Conservation (phyloP, 2,888 invertebrate species). For the Drosophila buzzatii region DNA sequence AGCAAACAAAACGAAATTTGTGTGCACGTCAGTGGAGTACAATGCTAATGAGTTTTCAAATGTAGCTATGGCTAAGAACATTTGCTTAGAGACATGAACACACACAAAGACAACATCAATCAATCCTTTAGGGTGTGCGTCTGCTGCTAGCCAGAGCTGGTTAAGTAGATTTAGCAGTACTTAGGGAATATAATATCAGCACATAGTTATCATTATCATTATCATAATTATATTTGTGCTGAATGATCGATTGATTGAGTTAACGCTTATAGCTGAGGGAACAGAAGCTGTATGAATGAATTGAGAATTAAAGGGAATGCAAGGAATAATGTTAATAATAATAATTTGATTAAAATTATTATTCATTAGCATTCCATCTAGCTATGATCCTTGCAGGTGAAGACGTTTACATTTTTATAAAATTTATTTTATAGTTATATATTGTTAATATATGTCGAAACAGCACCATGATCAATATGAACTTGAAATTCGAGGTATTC, state of each 20-base stretch:
- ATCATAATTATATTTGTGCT: neutral
- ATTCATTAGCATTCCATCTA: neutral
- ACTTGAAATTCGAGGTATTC: too few species aligned
- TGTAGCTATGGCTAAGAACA: conserved; percentile 2
- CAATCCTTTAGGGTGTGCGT: conserved; percentile 13
- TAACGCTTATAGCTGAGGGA: neutral
- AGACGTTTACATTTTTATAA: too few species aligned
- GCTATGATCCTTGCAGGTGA: too few species aligned
- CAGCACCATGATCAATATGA: too few species aligned
- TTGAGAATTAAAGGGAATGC: too few species aligned
- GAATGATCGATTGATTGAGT: neutral
- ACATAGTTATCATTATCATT: neutral
- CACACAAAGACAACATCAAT: conserved; percentile 17
- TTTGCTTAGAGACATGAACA: neutral
- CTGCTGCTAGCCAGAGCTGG: neutral
- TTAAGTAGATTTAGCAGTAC: neutral
- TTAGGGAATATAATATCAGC: neutral
- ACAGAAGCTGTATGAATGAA: neutral
- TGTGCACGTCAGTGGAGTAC: conserved; percentile 2
- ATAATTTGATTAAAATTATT: neutral
- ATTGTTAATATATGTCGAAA: too few species aligned
- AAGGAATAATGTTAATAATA: neutral
- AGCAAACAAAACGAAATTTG: conserved; percentile 11
- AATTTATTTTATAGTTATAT: too few species aligned
- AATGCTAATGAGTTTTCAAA: conserved; percentile 7